A percentile compares a stretch with the other conserved stretches of the same genome.
These are phyloP conservation scores for Phortica variegata DNA, from an alignment of 1,140 invertebrate genomes.

Conservation along the genomic window DNA sequence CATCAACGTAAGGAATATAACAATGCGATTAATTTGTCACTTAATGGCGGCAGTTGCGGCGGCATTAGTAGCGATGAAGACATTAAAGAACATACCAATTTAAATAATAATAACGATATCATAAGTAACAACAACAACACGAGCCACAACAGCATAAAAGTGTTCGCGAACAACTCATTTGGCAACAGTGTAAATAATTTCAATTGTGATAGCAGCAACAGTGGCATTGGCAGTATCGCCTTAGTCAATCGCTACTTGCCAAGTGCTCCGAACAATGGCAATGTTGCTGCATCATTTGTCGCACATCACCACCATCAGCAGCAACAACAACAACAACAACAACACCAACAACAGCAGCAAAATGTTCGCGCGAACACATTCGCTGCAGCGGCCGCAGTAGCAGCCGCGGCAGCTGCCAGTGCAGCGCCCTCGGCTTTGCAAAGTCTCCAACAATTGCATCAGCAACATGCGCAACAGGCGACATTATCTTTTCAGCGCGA, in stretches of 20 bases:
- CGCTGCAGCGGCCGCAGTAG: constrained; percentile 35
- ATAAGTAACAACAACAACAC: constrained; percentile 18
- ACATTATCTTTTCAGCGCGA: constrained; percentile 44
- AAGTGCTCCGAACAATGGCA: constrained; percentile 17
- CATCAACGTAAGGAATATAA: constrained; percentile 51
- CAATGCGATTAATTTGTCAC: constrained; percentile 55
- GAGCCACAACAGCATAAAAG: constrained; percentile 18
- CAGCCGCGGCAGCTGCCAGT: constrained; percentile 29
- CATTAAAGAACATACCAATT: constrained; percentile 17
- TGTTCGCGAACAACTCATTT: constrained; percentile 13
- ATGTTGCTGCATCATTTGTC: constrained; percentile 5
- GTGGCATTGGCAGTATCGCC: constrained; percentile 5
- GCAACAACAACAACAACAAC: constrained; percentile 14
- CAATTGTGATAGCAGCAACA: constrained; percentile 45
- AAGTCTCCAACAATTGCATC: constrained; percentile 53
- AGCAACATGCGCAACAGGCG: constrained; percentile 54
- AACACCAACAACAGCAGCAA: constrained; percentile 16
- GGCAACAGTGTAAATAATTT: constrained; percentile 47
- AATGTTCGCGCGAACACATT: constrained; percentile 22
- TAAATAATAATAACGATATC: constrained; percentile 8
- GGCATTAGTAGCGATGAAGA: constrained; percentile 13
- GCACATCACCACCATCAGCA: constrained; percentile 23
- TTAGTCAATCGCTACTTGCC: constrained; percentile 35
- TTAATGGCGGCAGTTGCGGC: constrained; percentile 33
- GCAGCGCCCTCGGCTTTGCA: constrained; percentile 46